Base-by-base conservation (phyloP, 2,888 invertebrate species). In the Nomada fabriciana region DNA sequence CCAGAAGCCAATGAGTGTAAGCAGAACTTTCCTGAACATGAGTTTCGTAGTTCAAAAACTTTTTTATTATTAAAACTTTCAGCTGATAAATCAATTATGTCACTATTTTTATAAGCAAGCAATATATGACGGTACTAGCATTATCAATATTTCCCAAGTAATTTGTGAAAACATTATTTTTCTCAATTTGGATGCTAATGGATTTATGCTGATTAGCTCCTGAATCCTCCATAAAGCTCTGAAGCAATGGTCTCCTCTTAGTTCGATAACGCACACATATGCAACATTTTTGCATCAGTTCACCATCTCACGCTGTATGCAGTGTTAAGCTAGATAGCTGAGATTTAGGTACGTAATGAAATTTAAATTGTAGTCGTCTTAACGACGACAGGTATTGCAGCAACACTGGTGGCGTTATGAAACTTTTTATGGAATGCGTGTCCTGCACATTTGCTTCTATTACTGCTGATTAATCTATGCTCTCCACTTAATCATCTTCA, bases 341-440 rank as follows among this genome's bases (percentile, higher is more conserved):
- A 81, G 83, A 85, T 88, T 87, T 83, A 85, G 82, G 82, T 73
- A 80, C 83, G 79, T 88, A 89, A 91, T 89, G 88, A 91, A 90
- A 91, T 90, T 90, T 86, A 88, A 89, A 87, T 88, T 88, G 85
- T 71, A 47, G 64, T 69, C 69, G 25, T 36, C 65, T 70, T 36
- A 42, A 61, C 61, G 53, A 60, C 76, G 65, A 64, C 69, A 53
- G 80, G 72, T 76, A 77, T 70, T 80, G 77, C 82, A 76, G 60
- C 72, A 71, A 55, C 72, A 52, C 55, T 50, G 60, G 72, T 43
- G 70, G 81, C 78, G 75, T 87, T 85, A 86, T 73, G 68, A 63
- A 77, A n/a, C 79, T 72, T 76, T 82, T 88, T 87, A 88, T 88
- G 82, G 79, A 82, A 76, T 74, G 70, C 73, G 64, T 82, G 76